Evolutionary conservation across 2,888 invertebrate genomes (phyloP).

Genomic region (Clivina fossor): DNA sequence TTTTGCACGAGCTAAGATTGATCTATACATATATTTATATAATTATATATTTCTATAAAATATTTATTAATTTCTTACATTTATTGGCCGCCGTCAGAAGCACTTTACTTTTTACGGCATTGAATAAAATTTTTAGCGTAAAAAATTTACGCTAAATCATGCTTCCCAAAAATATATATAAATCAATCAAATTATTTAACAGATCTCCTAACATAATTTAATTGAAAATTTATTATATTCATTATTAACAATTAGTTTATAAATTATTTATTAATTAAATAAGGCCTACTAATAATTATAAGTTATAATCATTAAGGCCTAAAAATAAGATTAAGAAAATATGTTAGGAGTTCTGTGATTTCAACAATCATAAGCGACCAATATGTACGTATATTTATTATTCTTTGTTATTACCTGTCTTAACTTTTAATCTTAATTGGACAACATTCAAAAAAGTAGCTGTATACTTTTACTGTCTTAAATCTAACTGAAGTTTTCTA

Average conservation of each 20-base stretch:
- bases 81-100: conserved; percentile 36
- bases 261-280: too few relatives aligned
- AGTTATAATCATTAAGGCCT: background rate
- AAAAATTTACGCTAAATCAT: conserved; percentile 26
- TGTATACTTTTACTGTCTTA: too few relatives aligned
- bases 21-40: conserved; percentile 35
- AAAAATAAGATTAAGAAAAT: conserved; percentile 1
- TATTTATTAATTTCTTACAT: conserved; percentile 34
- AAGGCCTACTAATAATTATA: conserved; percentile 1
- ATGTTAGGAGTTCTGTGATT: too few relatives aligned
- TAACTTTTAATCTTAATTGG: too few relatives aligned
- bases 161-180: conserved; percentile 26
- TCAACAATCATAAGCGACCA: conserved; percentile 24
- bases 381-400: conserved; percentile 21
- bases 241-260: too few relatives aligned
- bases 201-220: too few relatives aligned
- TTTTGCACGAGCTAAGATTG: conserved; percentile 45
- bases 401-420: too few relatives aligned
- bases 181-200: conserved; percentile 22
- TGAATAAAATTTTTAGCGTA: background rate
- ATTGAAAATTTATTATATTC: too few relatives aligned
- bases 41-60: conserved; percentile 35
- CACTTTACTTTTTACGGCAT: conserved; percentile 12
- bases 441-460: too few relatives aligned
- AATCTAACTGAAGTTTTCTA: too few relatives aligned